Percentiles rank a stretch among this genome's conserved stretches.
Conservation (phyloP, 2,113 vertebrate species). For the Speoplatyrhinus poulsoni region DNA sequence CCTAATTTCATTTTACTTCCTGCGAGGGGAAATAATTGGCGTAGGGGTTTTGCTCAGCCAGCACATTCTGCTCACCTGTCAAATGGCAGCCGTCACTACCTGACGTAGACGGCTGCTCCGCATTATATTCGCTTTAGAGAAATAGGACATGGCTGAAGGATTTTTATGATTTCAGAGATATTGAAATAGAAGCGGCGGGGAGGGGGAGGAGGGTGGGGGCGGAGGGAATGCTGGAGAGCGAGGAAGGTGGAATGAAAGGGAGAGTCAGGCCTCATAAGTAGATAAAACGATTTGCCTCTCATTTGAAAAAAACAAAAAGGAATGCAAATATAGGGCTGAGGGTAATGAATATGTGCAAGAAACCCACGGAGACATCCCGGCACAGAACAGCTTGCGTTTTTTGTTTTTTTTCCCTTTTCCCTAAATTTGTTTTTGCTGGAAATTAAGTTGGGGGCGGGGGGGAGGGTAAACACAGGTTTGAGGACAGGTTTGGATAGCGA, state of each 20-base stretch:
- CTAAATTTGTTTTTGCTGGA: slow-evolving; percentile 31
- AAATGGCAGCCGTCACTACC: slow-evolving; percentile 67
- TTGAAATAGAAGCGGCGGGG: slow-evolving; percentile 63
- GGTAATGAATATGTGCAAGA: slow-evolving; percentile 51
- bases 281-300: slow-evolving; percentile 68
- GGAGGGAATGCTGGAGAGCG: slow-evolving; percentile 4
- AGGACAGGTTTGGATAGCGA: slow-evolving; percentile 11
- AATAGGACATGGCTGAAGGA: slow-evolving; percentile 74
- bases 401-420: neutral
- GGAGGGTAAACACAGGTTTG: neutral
- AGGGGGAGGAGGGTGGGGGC: slow-evolving; percentile 2
- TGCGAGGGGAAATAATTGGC: slow-evolving; percentile 60
- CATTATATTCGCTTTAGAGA: slow-evolving; percentile 68
- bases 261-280: slow-evolving; percentile 50
- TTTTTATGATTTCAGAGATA: slow-evolving; percentile 74
- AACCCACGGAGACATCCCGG: slow-evolving; percentile 10
- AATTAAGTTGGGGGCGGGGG: slow-evolving; percentile 7
- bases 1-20: slow-evolving; percentile 47
- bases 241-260: slow-evolving; percentile 6
- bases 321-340: slow-evolving; percentile 13
- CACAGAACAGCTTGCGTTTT: slow-evolving; percentile 38
- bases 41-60: slow-evolving; percentile 52
- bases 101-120: slow-evolving; percentile 52
- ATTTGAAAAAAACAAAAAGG: slow-evolving; percentile 34
- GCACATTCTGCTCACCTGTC: slow-evolving; percentile 59